phyloP scores from a whole-genome alignment of 2,113 vertebrate genomes.

The Misgurnus anguillicaudatus region DNA sequence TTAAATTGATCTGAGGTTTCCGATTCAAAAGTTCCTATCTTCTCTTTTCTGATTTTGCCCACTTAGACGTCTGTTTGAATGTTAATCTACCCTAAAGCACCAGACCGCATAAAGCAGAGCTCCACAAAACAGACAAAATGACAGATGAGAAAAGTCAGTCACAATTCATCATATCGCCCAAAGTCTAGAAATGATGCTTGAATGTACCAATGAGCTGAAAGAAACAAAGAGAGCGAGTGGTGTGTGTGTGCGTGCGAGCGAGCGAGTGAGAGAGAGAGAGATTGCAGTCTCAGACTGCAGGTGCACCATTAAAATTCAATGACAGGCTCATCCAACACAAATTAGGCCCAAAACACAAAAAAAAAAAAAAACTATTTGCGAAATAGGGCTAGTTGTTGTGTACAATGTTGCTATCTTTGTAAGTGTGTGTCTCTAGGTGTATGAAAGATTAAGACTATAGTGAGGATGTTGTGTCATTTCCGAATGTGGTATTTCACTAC shows the following conservation, averaged over 20 bases:
- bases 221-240: conserved; percentile 48
- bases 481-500: no score
- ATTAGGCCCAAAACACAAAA: conserved; percentile 30
- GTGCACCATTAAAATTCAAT: conserved; percentile 66
- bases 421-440: background rate
- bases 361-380: conserved; percentile 11
- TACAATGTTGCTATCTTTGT: background rate
- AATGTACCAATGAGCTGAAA: conserved; percentile 62
- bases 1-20: conserved; percentile 67
- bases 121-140: conserved; percentile 66
- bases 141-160: conserved; percentile 66
- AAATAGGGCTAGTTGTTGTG: background rate
- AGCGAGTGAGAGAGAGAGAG: conserved; percentile 49
- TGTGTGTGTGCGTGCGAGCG: conserved; percentile 48
- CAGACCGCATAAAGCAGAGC: conserved; percentile 53
- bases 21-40: conserved; percentile 70
- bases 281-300: conserved; percentile 43
- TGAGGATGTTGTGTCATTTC: no score
- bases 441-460: conserved; percentile 10
- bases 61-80: conserved; percentile 64
- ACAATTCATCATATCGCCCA: conserved; percentile 66
- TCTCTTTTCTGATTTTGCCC: conserved; percentile 66
- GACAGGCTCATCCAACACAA: conserved; percentile 54
- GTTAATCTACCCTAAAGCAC: conserved; percentile 58
- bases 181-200: conserved; percentile 58